Percentiles rank a stretch among this genome's conserved stretches.
These are phyloP conservation scores for Actenoides lindsayi DNA, from an alignment of 2,113 vertebrate species.

Conservation along the genomic window DNA sequence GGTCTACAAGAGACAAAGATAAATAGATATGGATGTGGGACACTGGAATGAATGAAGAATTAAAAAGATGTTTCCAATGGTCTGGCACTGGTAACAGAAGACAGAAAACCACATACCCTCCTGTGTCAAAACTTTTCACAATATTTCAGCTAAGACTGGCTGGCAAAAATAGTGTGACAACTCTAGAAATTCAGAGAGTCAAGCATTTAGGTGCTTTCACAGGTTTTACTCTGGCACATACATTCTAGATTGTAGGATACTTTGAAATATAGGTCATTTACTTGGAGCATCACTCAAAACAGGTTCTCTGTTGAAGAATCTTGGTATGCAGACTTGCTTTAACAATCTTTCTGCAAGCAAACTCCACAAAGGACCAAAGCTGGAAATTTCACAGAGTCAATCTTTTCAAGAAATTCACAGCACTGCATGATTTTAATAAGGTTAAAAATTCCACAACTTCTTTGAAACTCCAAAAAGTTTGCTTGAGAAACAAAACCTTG, in stretches of 20 bases:
- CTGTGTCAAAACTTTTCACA: not conserved
- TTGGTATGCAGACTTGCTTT: not conserved
- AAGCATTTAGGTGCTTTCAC: not conserved
- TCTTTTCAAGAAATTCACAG: not conserved
- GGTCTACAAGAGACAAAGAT: constrained; percentile 43
- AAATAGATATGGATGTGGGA: constrained; percentile 35
- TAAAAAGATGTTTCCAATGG: not conserved
- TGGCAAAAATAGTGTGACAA: not conserved
- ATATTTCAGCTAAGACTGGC: not conserved
- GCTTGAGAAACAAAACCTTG: not conserved
- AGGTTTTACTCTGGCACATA: not conserved
- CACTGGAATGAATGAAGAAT: constrained; percentile 25
- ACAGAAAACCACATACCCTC: not conserved
- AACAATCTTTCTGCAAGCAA: not conserved
- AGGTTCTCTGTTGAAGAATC: not conserved
- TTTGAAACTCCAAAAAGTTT: not conserved
- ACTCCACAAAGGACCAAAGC: not conserved
- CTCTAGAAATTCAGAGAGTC: not conserved
- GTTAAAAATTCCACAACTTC: not conserved
- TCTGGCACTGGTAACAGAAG: constrained; percentile 24
- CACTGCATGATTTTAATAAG: not conserved
- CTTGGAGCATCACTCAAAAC: not conserved
- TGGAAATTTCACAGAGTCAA: not conserved
- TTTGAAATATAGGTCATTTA: not conserved
- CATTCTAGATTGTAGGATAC: not conserved